Evolutionary conservation across 2,888 invertebrate species (phyloP), one percentile per base, ranked within the genome.

Genomic region (Hypomecis atomaria): DNA sequence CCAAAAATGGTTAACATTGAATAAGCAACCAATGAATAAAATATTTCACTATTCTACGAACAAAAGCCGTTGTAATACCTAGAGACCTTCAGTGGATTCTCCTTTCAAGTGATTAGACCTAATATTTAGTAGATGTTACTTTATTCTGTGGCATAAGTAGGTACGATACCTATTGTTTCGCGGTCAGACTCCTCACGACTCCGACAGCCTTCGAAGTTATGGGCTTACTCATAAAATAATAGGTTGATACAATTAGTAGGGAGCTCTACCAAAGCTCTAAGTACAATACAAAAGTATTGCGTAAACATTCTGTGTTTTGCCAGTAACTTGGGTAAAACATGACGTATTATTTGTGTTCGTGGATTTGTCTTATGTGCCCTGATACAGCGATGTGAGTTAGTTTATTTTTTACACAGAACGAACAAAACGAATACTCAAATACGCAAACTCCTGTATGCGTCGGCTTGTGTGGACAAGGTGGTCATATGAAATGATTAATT

Each of bases 141-240:
- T 42, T 52, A 52, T 44, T 44, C 54, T 54, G 34, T 43, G 44
- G 43, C 11, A 11, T 36, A 54, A 11, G 23, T 23, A 23, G 23
- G 23, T 23, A 23, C 23, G 23, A 23, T 23, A 23, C 52, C 63
- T 71, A 67, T 67, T 67, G 69, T 69, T 66, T 71, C 59, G 67
- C 67, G 69, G 71, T 69, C 66, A 71, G 57, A 40, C 64, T 23
- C 47, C 37, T 40, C 71, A 71, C 71, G 71, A 69, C 60, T 54
- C 6, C 60, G 47, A 37, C 63, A 63, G 59, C 64, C 69, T 66
- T 62, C 58, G 40, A 11, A 54, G 37, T 48, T 58, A 63, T 52
- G 50, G 56, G 58, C 58, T 52, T 23, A 23, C 23, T 23, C 23
- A 23, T 23, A 49, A 38, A 47, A 43, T 55, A 50, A 33, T 52